Evolutionary conservation across 2,888 invertebrate species (phyloP).

Genomic region (Lasius platythorax): DNA sequence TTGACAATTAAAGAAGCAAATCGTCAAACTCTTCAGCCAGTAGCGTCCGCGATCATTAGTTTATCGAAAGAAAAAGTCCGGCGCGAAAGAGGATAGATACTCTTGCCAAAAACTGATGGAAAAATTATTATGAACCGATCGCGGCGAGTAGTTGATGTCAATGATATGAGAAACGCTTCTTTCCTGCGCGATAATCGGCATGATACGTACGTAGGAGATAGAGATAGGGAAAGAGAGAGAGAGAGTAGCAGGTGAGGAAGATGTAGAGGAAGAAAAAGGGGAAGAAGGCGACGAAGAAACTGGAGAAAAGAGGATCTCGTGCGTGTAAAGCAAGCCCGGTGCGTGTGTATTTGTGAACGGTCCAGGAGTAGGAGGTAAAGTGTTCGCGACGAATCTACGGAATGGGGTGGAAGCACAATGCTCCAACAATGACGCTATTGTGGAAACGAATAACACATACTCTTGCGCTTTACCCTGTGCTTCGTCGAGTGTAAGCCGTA

Average conservation of each 20-base stretch:
- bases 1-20: background rate
- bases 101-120: background rate
- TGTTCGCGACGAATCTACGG: slow-evolving; percentile 81
- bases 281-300: slow-evolving; percentile 54
- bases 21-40: background rate
- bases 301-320: slow-evolving; percentile 66
- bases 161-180: slow-evolving; percentile 38
- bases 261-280: slow-evolving; percentile 39
- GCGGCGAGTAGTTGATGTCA: slow-evolving; percentile 57
- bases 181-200: slow-evolving; percentile 50
- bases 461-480: slow-evolving; percentile 79
- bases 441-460: slow-evolving; percentile 83
- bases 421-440: slow-evolving; percentile 83
- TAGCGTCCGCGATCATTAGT: background rate
- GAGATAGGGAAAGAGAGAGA: slow-evolving; percentile 5
- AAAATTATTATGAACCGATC: slow-evolving; percentile 36
- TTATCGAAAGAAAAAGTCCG: slow-evolving; percentile 1
- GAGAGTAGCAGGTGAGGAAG: slow-evolving; percentile 19
- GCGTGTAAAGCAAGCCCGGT: slow-evolving; percentile 71
- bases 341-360: slow-evolving; percentile 67
- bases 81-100: background rate
- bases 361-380: slow-evolving; percentile 77
- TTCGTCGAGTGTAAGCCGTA: slow-evolving; percentile 77
- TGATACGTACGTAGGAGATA: slow-evolving; percentile 35
- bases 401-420: slow-evolving; percentile 82